phyloP scores from a whole-genome alignment of 2,888 invertebrate genomes.

The Leucania comma region DNA sequence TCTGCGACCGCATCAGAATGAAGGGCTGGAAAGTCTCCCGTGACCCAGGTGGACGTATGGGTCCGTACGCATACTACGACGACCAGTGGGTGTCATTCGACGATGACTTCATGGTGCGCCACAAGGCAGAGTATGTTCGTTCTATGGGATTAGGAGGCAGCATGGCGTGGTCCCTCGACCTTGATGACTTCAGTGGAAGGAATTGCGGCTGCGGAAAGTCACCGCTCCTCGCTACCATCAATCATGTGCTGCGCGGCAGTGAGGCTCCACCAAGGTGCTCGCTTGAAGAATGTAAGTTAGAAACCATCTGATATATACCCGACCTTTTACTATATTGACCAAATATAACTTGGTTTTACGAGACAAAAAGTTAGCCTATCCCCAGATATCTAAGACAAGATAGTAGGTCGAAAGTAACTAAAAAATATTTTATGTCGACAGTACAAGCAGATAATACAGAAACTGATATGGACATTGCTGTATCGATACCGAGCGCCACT shows the following conservation, averaged over 20 bases:
- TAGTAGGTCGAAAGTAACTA: background rate
- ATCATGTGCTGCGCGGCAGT: conserved; percentile 94
- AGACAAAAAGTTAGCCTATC: background rate
- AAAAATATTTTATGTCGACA: conserved; percentile 40
- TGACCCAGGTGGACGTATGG: conserved; percentile 95
- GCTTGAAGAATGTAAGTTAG: conserved; percentile 83
- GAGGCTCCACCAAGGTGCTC: conserved; percentile 91
- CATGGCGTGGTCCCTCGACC: conserved; percentile 97
- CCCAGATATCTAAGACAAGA: background rate
- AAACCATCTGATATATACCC: background rate
- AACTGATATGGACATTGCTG: conserved; percentile 38
- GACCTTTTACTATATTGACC: background rate
- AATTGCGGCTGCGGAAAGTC: conserved; percentile 95
- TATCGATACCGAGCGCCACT: conserved; percentile 36
- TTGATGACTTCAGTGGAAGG: conserved; percentile 95
- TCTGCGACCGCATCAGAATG: conserved; percentile 94
- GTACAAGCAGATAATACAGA: conserved; percentile 62
- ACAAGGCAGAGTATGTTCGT: conserved; percentile 95
- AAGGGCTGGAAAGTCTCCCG: conserved; percentile 95
- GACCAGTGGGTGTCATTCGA: conserved; percentile 99
- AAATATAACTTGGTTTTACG: background rate
- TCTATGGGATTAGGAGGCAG: conserved; percentile 95
- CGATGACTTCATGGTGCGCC: conserved; percentile 95
- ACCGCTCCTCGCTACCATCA: conserved; percentile 95
- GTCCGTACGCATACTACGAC: conserved; percentile 95